phyloP scores from a whole-genome alignment of 92 coral and sea anemone species.

The Hydrozoanthus gracilis region DNA sequence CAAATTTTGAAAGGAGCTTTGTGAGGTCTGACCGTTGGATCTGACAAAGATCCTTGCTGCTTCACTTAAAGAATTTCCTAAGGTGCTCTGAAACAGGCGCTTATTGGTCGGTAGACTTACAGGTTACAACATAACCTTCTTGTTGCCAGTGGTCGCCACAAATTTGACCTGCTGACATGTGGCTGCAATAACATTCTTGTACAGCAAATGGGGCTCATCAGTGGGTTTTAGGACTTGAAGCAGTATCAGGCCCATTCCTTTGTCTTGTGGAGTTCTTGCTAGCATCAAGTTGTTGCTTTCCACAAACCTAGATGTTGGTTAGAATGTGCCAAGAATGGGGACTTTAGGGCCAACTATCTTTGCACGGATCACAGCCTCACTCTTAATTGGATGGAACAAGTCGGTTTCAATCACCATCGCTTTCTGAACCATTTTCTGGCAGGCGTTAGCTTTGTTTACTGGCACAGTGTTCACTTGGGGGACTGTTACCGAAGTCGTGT shows the following conservation, averaged over 20 bases:
- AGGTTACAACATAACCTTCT: conserved; percentile 27
- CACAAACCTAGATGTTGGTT: conserved; percentile 55
- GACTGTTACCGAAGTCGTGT: conserved; percentile 19
- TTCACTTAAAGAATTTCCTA: conserved; percentile 42
- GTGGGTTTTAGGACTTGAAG: conserved; percentile 61
- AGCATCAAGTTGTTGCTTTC: conserved; percentile 47
- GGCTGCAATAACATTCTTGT: conserved; percentile 62
- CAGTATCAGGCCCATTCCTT: conserved; percentile 41
- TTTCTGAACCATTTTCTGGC: conserved; percentile 10
- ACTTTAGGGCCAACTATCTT: conserved; percentile 24
- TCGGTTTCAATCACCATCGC: conserved; percentile 10
- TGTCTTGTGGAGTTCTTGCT: conserved; percentile 59
- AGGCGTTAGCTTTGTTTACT: conserved; percentile 24
- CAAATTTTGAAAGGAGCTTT: conserved; percentile 38
- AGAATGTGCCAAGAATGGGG: conserved; percentile 39
- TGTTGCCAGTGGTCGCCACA: not conserved
- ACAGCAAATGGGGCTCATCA: conserved; percentile 48
- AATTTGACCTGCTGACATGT: conserved; percentile 55
- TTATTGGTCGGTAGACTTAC: conserved; percentile 26
- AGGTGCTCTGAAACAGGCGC: conserved; percentile 24
- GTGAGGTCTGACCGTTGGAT: conserved; percentile 13
- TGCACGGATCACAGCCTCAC: conserved; percentile 61
- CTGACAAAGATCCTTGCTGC: not conserved
- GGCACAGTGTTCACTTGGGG: not conserved
- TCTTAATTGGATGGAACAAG: conserved; percentile 58